Evolutionary conservation across 1,140 invertebrate genomes (phyloP).

Genomic region (Druon quercuslanigerum): DNA sequence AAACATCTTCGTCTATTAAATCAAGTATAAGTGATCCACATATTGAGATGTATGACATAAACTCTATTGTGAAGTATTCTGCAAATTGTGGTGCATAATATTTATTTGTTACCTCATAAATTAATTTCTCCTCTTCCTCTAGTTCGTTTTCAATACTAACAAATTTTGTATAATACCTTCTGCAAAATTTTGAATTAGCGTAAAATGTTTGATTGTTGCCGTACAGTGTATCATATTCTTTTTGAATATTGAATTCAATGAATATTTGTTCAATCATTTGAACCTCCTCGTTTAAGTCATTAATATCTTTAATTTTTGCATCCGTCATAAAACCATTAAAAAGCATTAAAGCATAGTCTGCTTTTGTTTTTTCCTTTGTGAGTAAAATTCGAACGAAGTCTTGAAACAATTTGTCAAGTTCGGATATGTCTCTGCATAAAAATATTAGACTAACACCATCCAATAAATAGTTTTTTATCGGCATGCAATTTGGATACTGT

Average conservation of each 20-base stretch:
- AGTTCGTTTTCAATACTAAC: slow-evolving; percentile 13
- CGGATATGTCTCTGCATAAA: not conserved
- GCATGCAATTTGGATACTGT: not conserved
- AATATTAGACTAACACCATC: not conserved
- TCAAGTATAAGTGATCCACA: no score
- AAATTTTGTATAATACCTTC: slow-evolving; percentile 31
- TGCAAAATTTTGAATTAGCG: slow-evolving; percentile 37
- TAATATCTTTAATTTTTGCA: not conserved
- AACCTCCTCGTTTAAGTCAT: not conserved
- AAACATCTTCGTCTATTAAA: not conserved
- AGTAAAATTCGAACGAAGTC: not conserved
- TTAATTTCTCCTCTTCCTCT: slow-evolving; percentile 10
- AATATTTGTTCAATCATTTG: slow-evolving; percentile 15
- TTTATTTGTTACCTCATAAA: slow-evolving; percentile 30
- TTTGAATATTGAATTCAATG: not conserved
- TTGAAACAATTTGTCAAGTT: not conserved
- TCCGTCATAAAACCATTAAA: no score
- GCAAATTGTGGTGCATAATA: slow-evolving; percentile 44
- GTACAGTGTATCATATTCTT: slow-evolving; percentile 13
- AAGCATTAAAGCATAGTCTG: no score
- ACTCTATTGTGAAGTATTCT: slow-evolving; percentile 35
- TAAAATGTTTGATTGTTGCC: slow-evolving; percentile 34
- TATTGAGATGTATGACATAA: slow-evolving; percentile 13
- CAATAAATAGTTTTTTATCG: not conserved
- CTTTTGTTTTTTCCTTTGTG: not conserved